Conservation (phyloP, 2,888 invertebrate genomes). For the Agrilus cyanescens region DNA sequence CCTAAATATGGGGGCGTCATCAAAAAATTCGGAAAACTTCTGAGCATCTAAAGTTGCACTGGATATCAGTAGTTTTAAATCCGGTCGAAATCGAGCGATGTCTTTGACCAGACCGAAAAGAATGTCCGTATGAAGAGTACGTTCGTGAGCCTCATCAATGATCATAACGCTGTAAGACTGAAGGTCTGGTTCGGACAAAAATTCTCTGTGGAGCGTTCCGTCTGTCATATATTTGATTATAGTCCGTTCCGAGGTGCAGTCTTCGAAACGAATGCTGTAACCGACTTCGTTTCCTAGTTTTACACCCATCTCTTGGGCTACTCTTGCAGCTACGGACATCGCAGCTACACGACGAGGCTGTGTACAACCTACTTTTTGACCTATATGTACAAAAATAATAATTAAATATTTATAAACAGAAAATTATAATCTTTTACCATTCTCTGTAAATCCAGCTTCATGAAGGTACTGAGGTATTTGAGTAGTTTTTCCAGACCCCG, state of each 20-base stretch:
- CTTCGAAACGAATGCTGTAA: slow-evolving; percentile 93
- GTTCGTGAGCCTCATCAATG: slow-evolving; percentile 98
- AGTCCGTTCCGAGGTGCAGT: slow-evolving; percentile 96
- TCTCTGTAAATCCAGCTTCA: slow-evolving; percentile 80
- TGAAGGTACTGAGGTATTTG: slow-evolving; percentile 97
- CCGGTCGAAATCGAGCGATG: slow-evolving; percentile 83
- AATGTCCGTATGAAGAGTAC: slow-evolving; percentile 96
- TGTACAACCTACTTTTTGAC: slow-evolving; percentile 89
- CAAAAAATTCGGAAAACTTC: slow-evolving; percentile 96
- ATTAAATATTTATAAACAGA: neutral
- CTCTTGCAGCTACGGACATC: slow-evolving; percentile 98
- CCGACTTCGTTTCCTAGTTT: slow-evolving; percentile 91
- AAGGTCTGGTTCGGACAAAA: slow-evolving; percentile 92
- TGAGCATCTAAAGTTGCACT: slow-evolving; percentile 97
- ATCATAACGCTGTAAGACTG: slow-evolving; percentile 96
- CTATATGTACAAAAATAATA: slow-evolving; percentile 9
- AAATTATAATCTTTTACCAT: slow-evolving; percentile 35
- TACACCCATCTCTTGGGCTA: slow-evolving; percentile 94
- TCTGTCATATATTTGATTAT: slow-evolving; percentile 99
- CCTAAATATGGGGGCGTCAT: slow-evolving; percentile 94
- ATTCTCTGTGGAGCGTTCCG: slow-evolving; percentile 94
- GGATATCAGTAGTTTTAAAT: slow-evolving; percentile 92
- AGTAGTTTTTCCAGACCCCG: slow-evolving; percentile 98
- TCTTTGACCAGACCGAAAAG: slow-evolving; percentile 96
- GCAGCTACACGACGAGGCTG: slow-evolving; percentile 97